Conservation (phyloP, 2,888 invertebrate species). For the Spialia ferax region DNA sequence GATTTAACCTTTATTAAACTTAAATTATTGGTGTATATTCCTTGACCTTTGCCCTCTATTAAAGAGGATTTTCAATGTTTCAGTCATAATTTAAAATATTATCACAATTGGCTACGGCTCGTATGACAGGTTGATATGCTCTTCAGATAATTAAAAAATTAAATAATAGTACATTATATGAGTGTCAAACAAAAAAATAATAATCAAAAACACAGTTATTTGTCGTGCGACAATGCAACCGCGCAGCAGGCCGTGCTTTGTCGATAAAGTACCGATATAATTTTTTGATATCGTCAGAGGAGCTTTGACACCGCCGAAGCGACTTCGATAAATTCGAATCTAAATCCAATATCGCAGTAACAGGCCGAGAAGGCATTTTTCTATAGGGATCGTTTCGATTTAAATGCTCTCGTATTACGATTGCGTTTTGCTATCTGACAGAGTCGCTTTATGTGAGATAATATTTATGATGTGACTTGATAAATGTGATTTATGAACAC, state of each 20-base stretch:
- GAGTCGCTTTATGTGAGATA: slow-evolving; percentile 32
- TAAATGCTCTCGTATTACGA: slow-evolving; percentile 62
- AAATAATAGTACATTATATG: no score
- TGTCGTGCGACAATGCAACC: slow-evolving; percentile 46
- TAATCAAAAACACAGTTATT: not conserved
- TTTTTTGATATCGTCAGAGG: slow-evolving; percentile 72
- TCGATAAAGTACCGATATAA: slow-evolving; percentile 79
- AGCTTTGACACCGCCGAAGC: slow-evolving; percentile 70
- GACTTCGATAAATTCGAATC: slow-evolving; percentile 76
- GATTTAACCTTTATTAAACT: no score
- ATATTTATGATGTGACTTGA: slow-evolving; percentile 41
- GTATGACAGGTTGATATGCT: no score
- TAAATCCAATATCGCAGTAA: slow-evolving; percentile 71
- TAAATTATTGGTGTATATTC: no score
- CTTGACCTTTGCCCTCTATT: no score
- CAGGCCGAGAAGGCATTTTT: slow-evolving; percentile 54
- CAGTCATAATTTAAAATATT: no score
- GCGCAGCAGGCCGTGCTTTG: slow-evolving; percentile 58
- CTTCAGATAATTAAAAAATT: no score
- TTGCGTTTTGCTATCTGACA: slow-evolving; percentile 42
- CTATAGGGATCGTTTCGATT: slow-evolving; percentile 61
- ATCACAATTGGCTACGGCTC: no score
- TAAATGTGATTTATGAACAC: slow-evolving; percentile 22
- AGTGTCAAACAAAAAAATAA: not conserved
- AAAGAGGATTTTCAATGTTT: no score